Evolutionary conservation across 2,113 vertebrate genomes (phyloP).

Genomic region (Panthera tigris): DNA sequence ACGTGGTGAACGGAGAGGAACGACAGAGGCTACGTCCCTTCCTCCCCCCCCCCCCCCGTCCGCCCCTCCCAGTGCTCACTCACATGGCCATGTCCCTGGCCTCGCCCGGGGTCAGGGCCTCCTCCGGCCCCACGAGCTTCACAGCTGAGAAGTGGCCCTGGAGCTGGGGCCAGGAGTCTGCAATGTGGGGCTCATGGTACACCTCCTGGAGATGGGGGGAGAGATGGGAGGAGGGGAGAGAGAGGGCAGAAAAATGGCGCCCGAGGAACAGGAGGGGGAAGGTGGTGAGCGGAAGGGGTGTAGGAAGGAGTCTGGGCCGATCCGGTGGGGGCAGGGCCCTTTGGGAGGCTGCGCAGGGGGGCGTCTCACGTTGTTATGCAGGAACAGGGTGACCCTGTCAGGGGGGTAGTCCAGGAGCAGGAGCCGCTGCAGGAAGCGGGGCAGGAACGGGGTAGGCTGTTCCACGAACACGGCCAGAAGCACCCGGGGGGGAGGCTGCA

Average conservation of each 20-base stretch:
- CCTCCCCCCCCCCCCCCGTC: no score
- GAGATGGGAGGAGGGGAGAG: rapidly evolving
- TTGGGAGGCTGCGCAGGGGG: neutral
- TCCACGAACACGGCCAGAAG: constrained; percentile 87
- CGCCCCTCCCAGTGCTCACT: neutral
- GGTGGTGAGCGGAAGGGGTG: neutral
- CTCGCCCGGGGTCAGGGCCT: constrained; percentile 84
- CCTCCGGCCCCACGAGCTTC: constrained; percentile 87
- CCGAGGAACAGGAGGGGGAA: rapidly evolving
- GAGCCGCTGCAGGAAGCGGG: constrained; percentile 86
- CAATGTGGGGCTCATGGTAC: constrained; percentile 86
- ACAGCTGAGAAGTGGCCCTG: constrained; percentile 79
- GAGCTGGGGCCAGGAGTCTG: constrained; percentile 81
- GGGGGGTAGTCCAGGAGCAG: constrained; percentile 85
- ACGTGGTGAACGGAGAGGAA: neutral
- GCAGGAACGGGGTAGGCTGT: constrained; percentile 87
- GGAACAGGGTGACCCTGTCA: constrained; percentile 82
- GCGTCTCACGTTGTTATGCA: constrained; percentile 86
- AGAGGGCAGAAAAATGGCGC: neutral
- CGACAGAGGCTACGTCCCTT: neutral
- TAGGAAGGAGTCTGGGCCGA: neutral
- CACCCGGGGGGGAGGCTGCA: constrained; percentile 83
- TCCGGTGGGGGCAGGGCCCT: no score
- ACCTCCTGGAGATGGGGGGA: constrained; percentile 81
- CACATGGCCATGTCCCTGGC: constrained; percentile 89